These are phyloP conservation scores for Polydrusus pterygomalis DNA, from an alignment of 2,888 invertebrate species.

Conservation along the genomic window DNA sequence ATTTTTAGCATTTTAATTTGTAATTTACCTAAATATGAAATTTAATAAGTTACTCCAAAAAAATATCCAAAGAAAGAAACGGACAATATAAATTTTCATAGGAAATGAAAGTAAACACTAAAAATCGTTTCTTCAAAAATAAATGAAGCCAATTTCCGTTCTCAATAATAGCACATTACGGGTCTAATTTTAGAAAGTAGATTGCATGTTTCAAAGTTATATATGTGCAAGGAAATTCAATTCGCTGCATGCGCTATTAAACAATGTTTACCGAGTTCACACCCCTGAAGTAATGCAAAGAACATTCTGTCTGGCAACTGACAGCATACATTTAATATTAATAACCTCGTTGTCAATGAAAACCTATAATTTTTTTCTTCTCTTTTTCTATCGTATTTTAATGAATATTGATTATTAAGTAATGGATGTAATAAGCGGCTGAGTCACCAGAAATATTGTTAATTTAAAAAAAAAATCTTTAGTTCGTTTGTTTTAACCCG, in stretches of 20 bases:
- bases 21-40: no score
- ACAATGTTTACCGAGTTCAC: constrained; percentile 67
- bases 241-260: constrained; percentile 67
- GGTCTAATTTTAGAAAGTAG: constrained; percentile 32
- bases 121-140: background rate
- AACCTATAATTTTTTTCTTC: background rate
- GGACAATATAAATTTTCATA: background rate
- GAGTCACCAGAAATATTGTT: no score
- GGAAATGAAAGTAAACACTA: background rate
- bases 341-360: constrained; percentile 48
- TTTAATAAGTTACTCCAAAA: no score
- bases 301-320: constrained; percentile 55
- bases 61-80: background rate
- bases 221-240: constrained; percentile 66
- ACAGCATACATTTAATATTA: constrained; percentile 55
- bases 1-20: no score
- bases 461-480: no score
- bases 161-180: constrained; percentile 11
- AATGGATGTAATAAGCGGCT: no score
- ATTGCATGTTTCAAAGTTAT: constrained; percentile 59
- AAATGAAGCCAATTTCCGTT: constrained; percentile 24
- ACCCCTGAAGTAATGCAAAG: constrained; percentile 65
- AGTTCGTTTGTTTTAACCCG: no score
- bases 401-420: no score
- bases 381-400: no score